Evolutionary conservation across 2,797 vertebrate genomes (phyloP), one percentile per base, ranked within the genome.

Genomic region (Margarornis squamiger): DNA sequence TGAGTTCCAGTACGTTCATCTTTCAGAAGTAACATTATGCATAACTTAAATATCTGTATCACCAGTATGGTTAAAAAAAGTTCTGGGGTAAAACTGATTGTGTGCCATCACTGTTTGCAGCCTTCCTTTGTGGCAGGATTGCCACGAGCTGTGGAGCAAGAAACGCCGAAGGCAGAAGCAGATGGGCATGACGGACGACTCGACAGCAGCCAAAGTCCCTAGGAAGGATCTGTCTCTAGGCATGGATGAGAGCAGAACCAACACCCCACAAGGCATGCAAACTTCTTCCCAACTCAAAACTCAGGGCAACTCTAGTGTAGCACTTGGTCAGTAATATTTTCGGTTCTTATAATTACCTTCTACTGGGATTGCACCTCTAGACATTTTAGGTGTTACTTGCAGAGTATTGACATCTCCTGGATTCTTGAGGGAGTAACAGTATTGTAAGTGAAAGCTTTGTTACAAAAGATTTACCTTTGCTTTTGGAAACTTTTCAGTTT

Each of bases 141-240:
- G 99, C 95, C 99, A 99, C 63, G 99, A 99, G 96, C 97, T 99
- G 86, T 99, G 99, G 99, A 99, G 99, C 97, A 99, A 99, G 98
- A 99, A 99, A 54, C 98, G 99, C 4, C 98, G 99, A 94, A 98
- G 99, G 36, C 99, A 99, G 98, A 99, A 99, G 97, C 99, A 99
- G 97, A 98, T 99, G 98, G 98, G 98, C 80, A 98, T 98, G 98
- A 98, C 98, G 1, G 99, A 99, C 97, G 99, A 99, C 66, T 94
- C 98, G 66, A 97, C 98, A 12, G 98, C 98, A 59, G 93, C 99
- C 8, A 99, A 99, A 97, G 98, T 98, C 36, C 99, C 99, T 12
- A 98, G 99, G 65, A 99, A 99, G 96, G 99, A 99, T 96, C 95
- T 98, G 24, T 98, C 98, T 92, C 97, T 99, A 79, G 98, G 99